phyloP scores from a whole-genome alignment of 2,113 vertebrate species.

The Mustelus asterias region DNA sequence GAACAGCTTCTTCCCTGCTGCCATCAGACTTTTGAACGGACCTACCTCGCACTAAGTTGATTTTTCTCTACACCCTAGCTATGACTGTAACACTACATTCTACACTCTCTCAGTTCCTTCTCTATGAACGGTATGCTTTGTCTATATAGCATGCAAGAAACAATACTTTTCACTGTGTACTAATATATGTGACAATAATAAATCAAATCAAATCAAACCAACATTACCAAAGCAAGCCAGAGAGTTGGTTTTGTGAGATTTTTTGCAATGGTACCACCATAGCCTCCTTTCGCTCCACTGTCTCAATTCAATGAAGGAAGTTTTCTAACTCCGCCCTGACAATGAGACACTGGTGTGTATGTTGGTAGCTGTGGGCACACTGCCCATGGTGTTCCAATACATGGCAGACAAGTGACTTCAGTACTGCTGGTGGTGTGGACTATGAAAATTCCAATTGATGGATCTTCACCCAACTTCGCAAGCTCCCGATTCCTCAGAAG shows the following conservation, averaged over 20 bases:
- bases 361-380: not conserved
- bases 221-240: not conserved
- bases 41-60: no score
- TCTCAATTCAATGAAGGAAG: not conserved
- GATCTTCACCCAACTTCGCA: not conserved
- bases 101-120: no score
- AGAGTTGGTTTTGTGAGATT: not conserved
- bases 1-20: no score
- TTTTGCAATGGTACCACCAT: not conserved
- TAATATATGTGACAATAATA: no score
- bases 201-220: no score
- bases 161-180: no score
- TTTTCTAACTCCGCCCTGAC: not conserved
- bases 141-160: no score
- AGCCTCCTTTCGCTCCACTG: not conserved
- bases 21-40: no score
- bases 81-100: no score
- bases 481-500: not conserved
- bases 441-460: not conserved
- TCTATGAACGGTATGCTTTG: no score
- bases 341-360: not conserved
- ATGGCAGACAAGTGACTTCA: not conserved
- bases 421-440: not conserved
- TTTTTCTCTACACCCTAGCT: no score
- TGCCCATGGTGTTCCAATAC: not conserved